phyloP scores from a whole-genome alignment of 2,113 vertebrate genomes.

The Merops nubicus region DNA sequence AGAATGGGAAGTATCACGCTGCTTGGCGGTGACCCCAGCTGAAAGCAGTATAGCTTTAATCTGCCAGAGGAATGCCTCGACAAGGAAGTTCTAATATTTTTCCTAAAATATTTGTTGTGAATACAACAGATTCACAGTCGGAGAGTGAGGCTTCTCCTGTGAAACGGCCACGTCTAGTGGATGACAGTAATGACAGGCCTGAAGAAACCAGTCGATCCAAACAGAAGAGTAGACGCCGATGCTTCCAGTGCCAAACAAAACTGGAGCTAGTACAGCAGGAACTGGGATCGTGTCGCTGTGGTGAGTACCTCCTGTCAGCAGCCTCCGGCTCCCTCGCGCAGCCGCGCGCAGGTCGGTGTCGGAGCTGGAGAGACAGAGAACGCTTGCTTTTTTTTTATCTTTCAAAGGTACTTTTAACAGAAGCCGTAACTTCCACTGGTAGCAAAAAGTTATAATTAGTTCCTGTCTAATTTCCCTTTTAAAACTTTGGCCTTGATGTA shows the following conservation, averaged over 20 bases:
- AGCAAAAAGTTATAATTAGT: constrained; percentile 9
- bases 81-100: constrained; percentile 43
- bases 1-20: neutral
- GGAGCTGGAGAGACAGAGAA: neutral
- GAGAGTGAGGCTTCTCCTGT: constrained; percentile 91
- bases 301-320: constrained; percentile 75
- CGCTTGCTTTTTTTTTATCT: neutral
- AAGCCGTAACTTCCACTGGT: neutral
- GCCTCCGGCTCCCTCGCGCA: fast-evolving
- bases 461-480: neutral
- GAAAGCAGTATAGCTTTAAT: neutral
- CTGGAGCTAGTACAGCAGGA: constrained; percentile 98
- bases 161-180: constrained; percentile 88
- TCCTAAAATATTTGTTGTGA: constrained; percentile 69
- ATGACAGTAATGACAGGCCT: constrained; percentile 79
- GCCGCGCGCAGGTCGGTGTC: fast-evolving
- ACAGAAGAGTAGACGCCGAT: constrained; percentile 95
- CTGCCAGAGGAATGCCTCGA: constrained; percentile 12
- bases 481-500: neutral
- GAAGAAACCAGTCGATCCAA: constrained; percentile 87
- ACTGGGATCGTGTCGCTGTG: constrained; percentile 96
- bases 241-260: constrained; percentile 98
- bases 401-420: neutral
- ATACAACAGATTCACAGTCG: constrained; percentile 87
- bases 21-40: neutral